Conservation (phyloP, 1,140 invertebrate species). For the Heliconius congener region DNA sequence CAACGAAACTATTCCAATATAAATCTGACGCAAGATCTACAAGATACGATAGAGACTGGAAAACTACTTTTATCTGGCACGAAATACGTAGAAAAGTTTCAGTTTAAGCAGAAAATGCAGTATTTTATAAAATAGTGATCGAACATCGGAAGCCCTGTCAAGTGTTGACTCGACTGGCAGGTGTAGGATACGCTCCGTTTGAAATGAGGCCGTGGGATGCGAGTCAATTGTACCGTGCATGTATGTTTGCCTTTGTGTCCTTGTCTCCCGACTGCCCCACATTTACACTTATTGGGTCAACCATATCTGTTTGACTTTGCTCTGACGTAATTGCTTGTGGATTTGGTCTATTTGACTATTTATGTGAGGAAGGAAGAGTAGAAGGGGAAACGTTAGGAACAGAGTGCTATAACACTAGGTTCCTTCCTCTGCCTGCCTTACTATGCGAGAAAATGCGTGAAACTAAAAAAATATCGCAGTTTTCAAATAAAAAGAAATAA, state of each 20-base stretch:
- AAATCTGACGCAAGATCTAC: neutral
- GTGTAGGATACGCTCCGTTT: constrained; percentile 53
- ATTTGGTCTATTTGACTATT: neutral
- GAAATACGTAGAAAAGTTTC: neutral
- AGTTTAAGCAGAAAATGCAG: neutral
- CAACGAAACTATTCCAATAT: neutral
- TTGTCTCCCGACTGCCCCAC: constrained; percentile 34
- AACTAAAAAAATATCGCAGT: neutral
- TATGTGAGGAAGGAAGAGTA: too few relatives aligned
- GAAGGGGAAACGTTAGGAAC: too few relatives aligned
- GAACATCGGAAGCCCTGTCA: constrained; percentile 22
- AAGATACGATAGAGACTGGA: neutral
- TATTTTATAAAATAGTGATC: constrained; percentile 24
- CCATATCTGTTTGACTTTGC: constrained; percentile 23
- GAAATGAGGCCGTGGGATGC: constrained; percentile 57
- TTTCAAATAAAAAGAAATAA: neutral
- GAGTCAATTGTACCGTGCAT: constrained; percentile 57
- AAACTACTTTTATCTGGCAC: constrained; percentile 17
- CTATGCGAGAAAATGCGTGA: too few relatives aligned
- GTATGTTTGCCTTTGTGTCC: constrained; percentile 48
- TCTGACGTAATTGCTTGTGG: constrained; percentile 9
- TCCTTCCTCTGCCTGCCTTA: too few relatives aligned
- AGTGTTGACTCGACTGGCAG: constrained; percentile 40
- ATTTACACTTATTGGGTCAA: constrained; percentile 38
- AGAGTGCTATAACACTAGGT: too few relatives aligned